Evolutionary conservation across 2,888 invertebrate genomes (phyloP).

Genomic region (Drosophila barbarae): DNA sequence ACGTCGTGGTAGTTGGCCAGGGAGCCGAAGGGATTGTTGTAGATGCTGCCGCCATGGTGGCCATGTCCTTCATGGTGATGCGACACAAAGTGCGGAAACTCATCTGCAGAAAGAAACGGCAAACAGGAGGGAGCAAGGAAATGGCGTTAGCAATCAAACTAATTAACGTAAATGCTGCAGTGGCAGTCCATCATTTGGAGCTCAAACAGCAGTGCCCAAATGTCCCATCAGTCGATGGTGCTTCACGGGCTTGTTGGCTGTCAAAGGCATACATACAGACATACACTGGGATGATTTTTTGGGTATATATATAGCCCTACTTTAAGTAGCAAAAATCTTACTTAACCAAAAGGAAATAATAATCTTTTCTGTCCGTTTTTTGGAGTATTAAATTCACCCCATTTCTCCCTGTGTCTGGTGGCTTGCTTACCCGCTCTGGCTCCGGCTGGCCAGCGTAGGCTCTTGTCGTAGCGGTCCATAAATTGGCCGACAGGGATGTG

Average conservation of each 20-base stretch:
- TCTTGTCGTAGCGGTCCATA: conserved; percentile 78
- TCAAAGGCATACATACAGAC: conserved; percentile 6
- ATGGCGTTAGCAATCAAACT: conserved; percentile 36
- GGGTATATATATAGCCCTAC: too few species aligned
- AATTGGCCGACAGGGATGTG: conserved; percentile 64
- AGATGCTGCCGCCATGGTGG: conserved; percentile 70
- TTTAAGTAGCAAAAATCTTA: background rate
- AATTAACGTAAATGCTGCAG: conserved; percentile 56
- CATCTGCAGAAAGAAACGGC: conserved; percentile 62
- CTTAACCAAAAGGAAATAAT: background rate
- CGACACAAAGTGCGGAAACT: conserved; percentile 67
- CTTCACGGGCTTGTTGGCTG: conserved; percentile 18
- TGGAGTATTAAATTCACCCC: background rate
- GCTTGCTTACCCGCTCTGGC: conserved; percentile 61
- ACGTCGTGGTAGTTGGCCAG: conserved; percentile 78
- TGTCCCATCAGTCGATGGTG: conserved; percentile 23
- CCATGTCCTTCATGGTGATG: conserved; percentile 75
- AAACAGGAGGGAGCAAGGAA: conserved; percentile 7
- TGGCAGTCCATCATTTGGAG: conserved; percentile 26
- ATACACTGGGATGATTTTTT: background rate
- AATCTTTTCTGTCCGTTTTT: background rate
- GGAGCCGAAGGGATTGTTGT: conserved; percentile 78
- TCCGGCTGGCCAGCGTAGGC: conserved; percentile 74
- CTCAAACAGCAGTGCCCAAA: conserved; percentile 30
- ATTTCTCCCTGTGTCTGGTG: background rate